These are phyloP conservation scores for Caenorhabditis sp. DNA, from an alignment of 2,888 invertebrate genomes.

Conservation along the genomic window DNA sequence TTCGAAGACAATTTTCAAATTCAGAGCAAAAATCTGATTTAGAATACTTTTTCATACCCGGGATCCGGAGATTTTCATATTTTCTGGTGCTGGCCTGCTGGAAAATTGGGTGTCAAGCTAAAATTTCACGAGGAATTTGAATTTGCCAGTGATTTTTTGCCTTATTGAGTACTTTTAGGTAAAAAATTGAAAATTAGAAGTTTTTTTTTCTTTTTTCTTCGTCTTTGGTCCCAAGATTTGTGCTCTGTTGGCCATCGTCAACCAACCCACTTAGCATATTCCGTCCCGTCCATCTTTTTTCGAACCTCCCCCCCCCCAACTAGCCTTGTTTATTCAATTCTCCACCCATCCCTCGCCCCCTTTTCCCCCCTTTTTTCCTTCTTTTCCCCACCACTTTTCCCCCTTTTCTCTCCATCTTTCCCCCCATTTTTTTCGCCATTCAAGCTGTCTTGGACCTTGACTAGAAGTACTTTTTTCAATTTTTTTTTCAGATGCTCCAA, in stretches of 20 bases:
- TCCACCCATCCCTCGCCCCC: not conserved
- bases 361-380: not conserved
- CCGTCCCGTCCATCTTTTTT: not conserved
- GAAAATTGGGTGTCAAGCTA: no score
- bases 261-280: slow-evolving; percentile 23
- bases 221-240: not conserved
- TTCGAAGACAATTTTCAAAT: no score
- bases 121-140: no score
- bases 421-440: not conserved
- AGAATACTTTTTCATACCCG: no score
- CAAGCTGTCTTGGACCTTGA: no score
- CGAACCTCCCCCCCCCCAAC: not conserved
- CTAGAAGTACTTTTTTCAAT: not conserved
- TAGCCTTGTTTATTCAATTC: slow-evolving; percentile 12
- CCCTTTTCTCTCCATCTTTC: not conserved
- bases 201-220: no score
- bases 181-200: no score
- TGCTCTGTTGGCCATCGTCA: not conserved
- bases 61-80: no score
- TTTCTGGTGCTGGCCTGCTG: no score
- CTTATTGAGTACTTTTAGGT: no score
- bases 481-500: slow-evolving; percentile 31
- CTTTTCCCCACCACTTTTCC: not conserved
- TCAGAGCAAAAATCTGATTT: no score
- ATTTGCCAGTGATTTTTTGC: no score